A percentile compares a stretch with the other conserved stretches of the same genome.
Evolutionary conservation across 2,888 invertebrate species (phyloP).

Genomic region (Halictus quadricinctus): DNA sequence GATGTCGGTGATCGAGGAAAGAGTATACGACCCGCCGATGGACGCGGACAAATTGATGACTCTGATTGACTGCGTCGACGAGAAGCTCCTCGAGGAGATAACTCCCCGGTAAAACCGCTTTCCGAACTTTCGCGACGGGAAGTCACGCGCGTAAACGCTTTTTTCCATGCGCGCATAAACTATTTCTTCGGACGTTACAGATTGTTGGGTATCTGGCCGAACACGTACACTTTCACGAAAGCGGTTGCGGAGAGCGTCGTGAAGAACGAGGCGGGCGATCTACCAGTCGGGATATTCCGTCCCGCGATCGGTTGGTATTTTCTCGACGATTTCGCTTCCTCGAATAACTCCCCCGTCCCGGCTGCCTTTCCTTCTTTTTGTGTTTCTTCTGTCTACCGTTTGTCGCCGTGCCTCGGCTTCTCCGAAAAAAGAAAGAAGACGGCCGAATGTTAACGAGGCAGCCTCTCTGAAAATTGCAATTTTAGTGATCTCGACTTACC

Average conservation of each 20-base stretch:
- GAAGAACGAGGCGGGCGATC: slow-evolving; percentile 85
- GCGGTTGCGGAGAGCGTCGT: slow-evolving; percentile 93
- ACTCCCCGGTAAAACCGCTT: slow-evolving; percentile 82
- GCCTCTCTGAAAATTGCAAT: background rate
- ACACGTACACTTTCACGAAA: slow-evolving; percentile 96
- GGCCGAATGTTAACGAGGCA: background rate
- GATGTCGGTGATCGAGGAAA: slow-evolving; percentile 83
- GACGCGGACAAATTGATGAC: slow-evolving; percentile 83
- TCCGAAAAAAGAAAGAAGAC: background rate
- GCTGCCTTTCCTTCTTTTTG: background rate
- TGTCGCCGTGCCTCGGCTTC: background rate
- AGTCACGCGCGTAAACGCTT: background rate
- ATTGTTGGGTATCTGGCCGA: slow-evolving; percentile 89
- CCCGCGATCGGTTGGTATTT: slow-evolving; percentile 90
- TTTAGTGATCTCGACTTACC: slow-evolving; percentile 87
- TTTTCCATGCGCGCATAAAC: background rate
- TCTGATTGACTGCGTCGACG: slow-evolving; percentile 83
- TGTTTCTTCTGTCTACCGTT: background rate
- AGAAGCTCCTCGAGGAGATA: slow-evolving; percentile 83
- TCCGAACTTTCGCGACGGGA: background rate
- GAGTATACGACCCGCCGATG: slow-evolving; percentile 84
- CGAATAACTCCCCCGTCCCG: background rate
- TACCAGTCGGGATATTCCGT: slow-evolving; percentile 92
- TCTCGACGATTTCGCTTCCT: background rate
- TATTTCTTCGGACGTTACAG: slow-evolving; percentile 78